Evolutionary conservation across 2,113 vertebrate genomes (phyloP), one percentile per base, ranked within the genome.

Genomic region (Spilogale gracilis): DNA sequence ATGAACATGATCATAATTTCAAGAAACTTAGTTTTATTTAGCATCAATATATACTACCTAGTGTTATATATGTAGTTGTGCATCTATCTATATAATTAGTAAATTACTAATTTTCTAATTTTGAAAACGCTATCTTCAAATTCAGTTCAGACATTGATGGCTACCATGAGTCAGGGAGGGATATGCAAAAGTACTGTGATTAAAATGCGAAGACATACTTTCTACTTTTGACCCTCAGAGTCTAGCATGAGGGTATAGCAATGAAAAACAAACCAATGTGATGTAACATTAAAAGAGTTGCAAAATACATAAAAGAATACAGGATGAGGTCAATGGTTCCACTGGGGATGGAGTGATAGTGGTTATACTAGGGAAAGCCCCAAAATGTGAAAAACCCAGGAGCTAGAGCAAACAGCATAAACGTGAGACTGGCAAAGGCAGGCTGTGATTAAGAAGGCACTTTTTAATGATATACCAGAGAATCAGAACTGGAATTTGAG

Each of bases 101-200:
- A 80, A 23, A 65, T 56, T 71, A 48, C 50, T 69, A 69, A n/a
- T 93, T 84, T 97, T 93, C 69, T 89, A 38, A 84, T 63, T 89
- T 84, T 30, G 10, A 17, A 69, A 45, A 89, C 6, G 38, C 25
- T 87, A 30, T 84, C 56, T 89, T 96, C 56, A 92, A 89, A 84
- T 85, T 88, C 69, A 94, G 30, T 82, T 91, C 78, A 71, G 69
- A 93, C 79, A 85, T n/a, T 76, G n/a, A 92, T 69, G n/a, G 50
- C 65, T 79, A 89, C 10, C 21, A 30, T n/a, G 20, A 85, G 60
- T 85, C 50, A 91, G 58, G 61, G 43, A 94, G 8, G 25, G 48
- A 48, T 71, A 23, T 67, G 9, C 38, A 89, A 65, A 86, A 76
- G 54, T 38, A 79, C 38, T 88, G 3, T 45, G 63, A 84, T 61